phyloP scores from a whole-genome alignment of 1,140 invertebrate species.

The Sipha flava region DNA sequence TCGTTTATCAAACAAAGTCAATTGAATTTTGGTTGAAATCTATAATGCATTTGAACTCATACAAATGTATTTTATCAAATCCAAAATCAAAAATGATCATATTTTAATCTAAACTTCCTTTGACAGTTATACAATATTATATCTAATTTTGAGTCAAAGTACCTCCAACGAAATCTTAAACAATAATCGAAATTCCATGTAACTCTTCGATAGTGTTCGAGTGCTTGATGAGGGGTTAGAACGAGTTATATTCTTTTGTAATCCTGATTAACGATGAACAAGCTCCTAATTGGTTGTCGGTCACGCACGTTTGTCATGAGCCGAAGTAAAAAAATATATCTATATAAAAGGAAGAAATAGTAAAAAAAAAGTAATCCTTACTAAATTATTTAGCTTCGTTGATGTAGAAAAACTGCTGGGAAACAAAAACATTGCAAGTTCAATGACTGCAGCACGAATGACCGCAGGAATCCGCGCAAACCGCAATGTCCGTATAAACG shows the following conservation, averaged over 20 bases:
- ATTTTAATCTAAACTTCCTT: no score
- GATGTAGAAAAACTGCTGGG: conserved; percentile 21
- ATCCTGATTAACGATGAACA: conserved; percentile 24
- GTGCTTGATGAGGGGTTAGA: neutral
- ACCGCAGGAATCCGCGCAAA: conserved; percentile 25
- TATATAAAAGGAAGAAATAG: neutral
- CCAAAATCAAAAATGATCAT: no score
- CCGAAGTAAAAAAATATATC: neutral
- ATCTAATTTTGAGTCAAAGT: neutral
- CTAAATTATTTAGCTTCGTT: conserved; percentile 30
- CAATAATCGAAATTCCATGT: conserved; percentile 27
- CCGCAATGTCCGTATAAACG: conserved; percentile 26
- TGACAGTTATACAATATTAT: neutral
- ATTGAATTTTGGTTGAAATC: no score
- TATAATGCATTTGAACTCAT: no score
- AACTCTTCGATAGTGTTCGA: neutral
- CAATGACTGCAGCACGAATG: conserved; percentile 30
- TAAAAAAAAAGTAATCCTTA: conserved; percentile 9
- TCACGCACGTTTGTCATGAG: conserved; percentile 18
- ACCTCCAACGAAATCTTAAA: neutral
- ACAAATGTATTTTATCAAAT: no score
- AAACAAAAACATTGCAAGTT: conserved; percentile 28
- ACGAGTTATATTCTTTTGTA: conserved; percentile 26
- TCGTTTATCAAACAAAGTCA: no score
- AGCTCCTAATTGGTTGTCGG: conserved; percentile 22